Evolutionary conservation across 2,797 vertebrate genomes (phyloP), one percentile per base, ranked within the genome.

Genomic region (Stomatorhinus walkeri): DNA sequence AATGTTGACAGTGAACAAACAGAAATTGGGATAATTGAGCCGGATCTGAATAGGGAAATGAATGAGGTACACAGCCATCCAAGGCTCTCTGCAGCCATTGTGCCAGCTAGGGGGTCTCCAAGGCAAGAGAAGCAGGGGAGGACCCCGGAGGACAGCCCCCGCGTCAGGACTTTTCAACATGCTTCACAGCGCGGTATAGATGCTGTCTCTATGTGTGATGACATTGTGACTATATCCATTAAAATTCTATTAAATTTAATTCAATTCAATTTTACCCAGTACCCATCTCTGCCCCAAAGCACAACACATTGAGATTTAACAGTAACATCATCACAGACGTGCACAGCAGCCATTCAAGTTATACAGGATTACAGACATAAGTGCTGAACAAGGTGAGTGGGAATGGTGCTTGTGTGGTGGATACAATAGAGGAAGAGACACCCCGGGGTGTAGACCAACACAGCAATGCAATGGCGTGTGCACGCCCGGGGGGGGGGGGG

Each of bases 161-260:
- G 0, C 32, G 24, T 68, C 61, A 3, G 3, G 59, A 3, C 61
- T 68, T 28, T 68, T 68, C 24, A 68, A 32, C 32, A 68, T 32
- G 24, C 61, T 24, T 68, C 61, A 68, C 61, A 32, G 24, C 61
- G 12, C 3, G 24, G 61, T 68, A 32, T 32, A 32, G 24, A 32
- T 14, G 10, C 9, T 4, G 61, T 68, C 61, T 32, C 61, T 32
- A 0, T 68, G 61, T 68, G 16, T 79, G 36, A 79, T 28, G 19
- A 89, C 16, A 88, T 89, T 89, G 61, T n/a, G 85, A 81, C 87
- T 9, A 88, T 49, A 46, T 86, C 76, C 84, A n/a, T 89, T 81
- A 16, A 90, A 83, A 54, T 87, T 52, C 49, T 79, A 90, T 91
- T 88, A 89, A 88, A 81, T 72, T 88, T 90, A 56, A 88, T 89